These are phyloP conservation scores for Aramus guarauna DNA, from an alignment of 2,113 vertebrate species.

Conservation along the genomic window DNA sequence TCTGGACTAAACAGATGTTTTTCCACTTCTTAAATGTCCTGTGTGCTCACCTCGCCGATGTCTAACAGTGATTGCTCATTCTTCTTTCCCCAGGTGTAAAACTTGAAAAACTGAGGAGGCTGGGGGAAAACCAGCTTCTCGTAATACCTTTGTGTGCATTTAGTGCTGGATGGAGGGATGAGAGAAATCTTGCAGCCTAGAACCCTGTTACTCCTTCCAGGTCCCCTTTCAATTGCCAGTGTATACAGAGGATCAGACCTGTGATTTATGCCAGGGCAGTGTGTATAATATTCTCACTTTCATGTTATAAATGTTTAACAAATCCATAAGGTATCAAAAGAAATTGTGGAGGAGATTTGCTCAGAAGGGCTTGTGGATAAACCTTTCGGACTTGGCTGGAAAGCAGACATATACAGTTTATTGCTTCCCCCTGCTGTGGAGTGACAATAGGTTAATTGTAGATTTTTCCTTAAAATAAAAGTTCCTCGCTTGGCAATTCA, in stretches of 20 bases:
- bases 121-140: not conserved
- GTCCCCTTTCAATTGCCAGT: not conserved
- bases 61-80: constrained; percentile 38
- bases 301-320: constrained; percentile 66
- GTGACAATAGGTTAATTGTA: constrained; percentile 46
- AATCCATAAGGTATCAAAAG: constrained; percentile 48
- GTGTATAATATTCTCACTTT: constrained; percentile 32
- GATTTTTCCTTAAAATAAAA: constrained; percentile 55
- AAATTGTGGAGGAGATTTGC: constrained; percentile 15
- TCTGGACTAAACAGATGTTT: constrained; percentile 76
- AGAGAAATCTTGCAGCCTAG: constrained; percentile 31
- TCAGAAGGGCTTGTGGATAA: not conserved
- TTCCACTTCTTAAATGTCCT: constrained; percentile 72
- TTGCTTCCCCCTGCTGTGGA: constrained; percentile 28
- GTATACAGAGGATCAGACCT: constrained; percentile 22
- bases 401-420: constrained; percentile 54
- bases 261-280: constrained; percentile 46
- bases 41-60: constrained; percentile 62
- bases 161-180: not conserved
- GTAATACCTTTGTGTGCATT: not conserved
- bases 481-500: constrained; percentile 34
- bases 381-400: not conserved
- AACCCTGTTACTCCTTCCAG: not conserved
- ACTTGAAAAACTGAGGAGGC: constrained; percentile 23
- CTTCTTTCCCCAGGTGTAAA: constrained; percentile 67